Base-by-base conservation (phyloP, 2,113 vertebrate genomes). In the Gadus macrocephalus region DNA sequence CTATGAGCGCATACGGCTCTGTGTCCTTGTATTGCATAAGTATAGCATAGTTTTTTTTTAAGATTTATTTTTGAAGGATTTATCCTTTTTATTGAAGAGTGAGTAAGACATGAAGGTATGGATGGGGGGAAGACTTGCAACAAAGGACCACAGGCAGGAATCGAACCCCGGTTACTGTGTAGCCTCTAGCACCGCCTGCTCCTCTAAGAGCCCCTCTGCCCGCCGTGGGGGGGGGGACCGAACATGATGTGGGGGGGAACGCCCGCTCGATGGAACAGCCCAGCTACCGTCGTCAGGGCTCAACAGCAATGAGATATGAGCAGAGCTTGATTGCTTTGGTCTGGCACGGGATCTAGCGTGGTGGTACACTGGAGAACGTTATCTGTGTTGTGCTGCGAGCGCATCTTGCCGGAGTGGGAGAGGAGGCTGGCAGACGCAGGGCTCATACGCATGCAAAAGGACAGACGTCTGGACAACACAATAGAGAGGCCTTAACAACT, bases 11-110 rank as follows among this genome's bases (percentile, higher is more conserved):
- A 53, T 64, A 67, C 35, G 22, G 2, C 20, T 17, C 35, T 69
- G 53, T 66, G 15, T 63, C 11, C 19, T 19, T 53, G 67, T 67
- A 68, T 38, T 53, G 60, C 65, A 20, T 28, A 60, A 22, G 62
- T 66, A 70, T 68, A 72, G 42, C 42, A 49, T 14, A 49, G 42
- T 49, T 49, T 25, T 25, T 25, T 25, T 25, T 25, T 25, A 25
- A 25, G 25, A 25, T 25, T 25, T 25, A 25, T 25, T 25, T 25
- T 25, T 25, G 25, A 25, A 25, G 25, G 25, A 1, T 25, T 25
- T 25, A 25, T 25, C 25, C 25, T 25, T 25, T 25, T 25, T 25
- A 25, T 25, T 25, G 25, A 25, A 25, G 25, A 25, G 25, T 25
- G 25, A 25, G 25, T 25, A 25, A 25, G 25, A 25, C 25, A 25